A percentile compares a stretch with the other conserved stretches of the same genome.
Evolutionary conservation across 1,140 invertebrate genomes (phyloP).

Genomic region (Tetragnatha versicolor): DNA sequence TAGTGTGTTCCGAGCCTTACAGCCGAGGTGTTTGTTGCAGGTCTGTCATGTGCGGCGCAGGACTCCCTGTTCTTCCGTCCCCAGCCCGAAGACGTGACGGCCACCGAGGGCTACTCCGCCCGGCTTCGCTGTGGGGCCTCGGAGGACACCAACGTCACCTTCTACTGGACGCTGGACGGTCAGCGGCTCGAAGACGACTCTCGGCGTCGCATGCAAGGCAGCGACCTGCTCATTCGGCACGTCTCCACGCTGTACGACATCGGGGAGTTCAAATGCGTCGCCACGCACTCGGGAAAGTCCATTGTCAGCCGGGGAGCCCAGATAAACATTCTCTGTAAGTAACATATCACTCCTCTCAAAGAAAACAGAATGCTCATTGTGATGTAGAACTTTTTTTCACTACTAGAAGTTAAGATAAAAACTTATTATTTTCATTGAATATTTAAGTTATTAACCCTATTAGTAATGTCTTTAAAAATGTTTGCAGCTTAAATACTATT

Average conservation of each 20-base stretch:
- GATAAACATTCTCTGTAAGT: conserved; percentile 74
- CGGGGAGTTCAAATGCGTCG: conserved; percentile 72
- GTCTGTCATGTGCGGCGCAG: conserved; percentile 58
- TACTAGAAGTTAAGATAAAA: no score
- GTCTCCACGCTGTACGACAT: conserved; percentile 69
- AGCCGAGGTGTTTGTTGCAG: no score
- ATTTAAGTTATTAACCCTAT: no score
- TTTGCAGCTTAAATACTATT: no score
- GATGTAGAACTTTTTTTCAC: no score
- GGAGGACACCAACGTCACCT: conserved; percentile 66
- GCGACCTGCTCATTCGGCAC: conserved; percentile 69
- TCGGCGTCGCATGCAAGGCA: conserved; percentile 69
- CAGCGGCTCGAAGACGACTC: conserved; percentile 69
- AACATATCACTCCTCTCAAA: background rate
- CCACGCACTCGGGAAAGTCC: conserved; percentile 70
- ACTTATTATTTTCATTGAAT: no score
- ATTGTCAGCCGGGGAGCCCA: conserved; percentile 70
- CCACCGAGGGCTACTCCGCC: conserved; percentile 68
- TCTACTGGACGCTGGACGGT: conserved; percentile 71
- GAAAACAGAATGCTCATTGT: no score
- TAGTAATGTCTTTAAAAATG: no score
- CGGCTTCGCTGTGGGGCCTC: conserved; percentile 71
- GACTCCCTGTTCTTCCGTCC: conserved; percentile 71
- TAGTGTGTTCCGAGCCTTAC: no score
- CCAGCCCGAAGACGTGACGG: conserved; percentile 65